Base-by-base conservation (phyloP, 1,140 invertebrate species). In the Nephotettix cincticeps region DNA sequence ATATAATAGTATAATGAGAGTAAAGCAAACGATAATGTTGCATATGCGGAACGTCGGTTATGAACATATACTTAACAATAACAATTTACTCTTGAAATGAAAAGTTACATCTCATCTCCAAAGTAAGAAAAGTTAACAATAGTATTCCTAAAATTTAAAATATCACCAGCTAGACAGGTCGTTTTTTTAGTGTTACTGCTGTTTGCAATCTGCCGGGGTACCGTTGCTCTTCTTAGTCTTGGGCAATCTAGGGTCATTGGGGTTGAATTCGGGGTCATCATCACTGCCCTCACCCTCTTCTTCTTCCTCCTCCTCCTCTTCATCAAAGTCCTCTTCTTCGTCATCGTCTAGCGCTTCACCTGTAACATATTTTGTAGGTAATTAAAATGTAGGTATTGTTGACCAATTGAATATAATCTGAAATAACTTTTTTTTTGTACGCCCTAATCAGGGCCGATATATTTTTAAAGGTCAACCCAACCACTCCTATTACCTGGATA, bases 301-400 rank as follows among this genome's bases (percentile, higher is more conserved):
- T 6, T 80, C 79, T 11, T 81, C 81, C 25, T 79, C 81, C 23
- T 81, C 81, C 21, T 84, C 88, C 69, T 88, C 88, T n/a, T 90
- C 89, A 47, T 88, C 87, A 45, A 89, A 88, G 71, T 90, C 87
- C 64, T 90, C 88, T 65, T 90, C 87, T 51, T 91, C 90, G 69
- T 93, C 91, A 68, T 92, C 91, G 76, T 93, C 90, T 19, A 92
- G 84, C 29, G 87, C 89, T 83, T 93, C 91, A 51, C 91, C 84
- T 84, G 40, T 32, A 78, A 78, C 36, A 66, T 71, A 68, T 21
- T 29, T 30, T 64, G 70, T 45, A 63, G 45, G 45, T 56, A 36
- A 36, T 23, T 69, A 27, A 23, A 68, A 29, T 47, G 32, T 21
- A 70, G 61, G 56, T 29, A 13, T 23, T 69, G 32, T 63, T 45